Evolutionary conservation across 2,888 invertebrate genomes (phyloP), one percentile per base, ranked within the genome.

Genomic region (Habrosyne pyritoides): DNA sequence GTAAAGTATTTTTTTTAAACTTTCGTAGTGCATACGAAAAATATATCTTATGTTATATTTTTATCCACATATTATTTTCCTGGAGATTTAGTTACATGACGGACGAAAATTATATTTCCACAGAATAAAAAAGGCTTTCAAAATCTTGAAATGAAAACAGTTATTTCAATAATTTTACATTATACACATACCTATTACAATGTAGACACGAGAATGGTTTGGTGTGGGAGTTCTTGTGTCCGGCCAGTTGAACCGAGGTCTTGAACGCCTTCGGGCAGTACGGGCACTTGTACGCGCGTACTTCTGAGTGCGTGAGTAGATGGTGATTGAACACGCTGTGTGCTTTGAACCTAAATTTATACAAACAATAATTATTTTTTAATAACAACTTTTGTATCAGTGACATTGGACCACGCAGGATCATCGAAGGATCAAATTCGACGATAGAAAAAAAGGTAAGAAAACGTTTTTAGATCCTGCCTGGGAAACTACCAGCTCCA

Each of bases 261-360:
- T 96, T 97, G 85, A 97, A 97, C 0, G 96, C 94, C 74, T 97
- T 97, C 0, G 96, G 95, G 63, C 97, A 97, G 75, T 88, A 95
- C 0, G 96, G 95, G 70, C 97, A 97, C 65, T 95, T 95, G 82
- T 96, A 97, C 6, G 95, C 94, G 12, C 96, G 94, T n/a, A 95
- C 95, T 5, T 96, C 95, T 0, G 95, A 95, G 72, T 97, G 97
- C 0, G 95, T 96, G 48, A 95, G 84, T 53, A 96, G 74, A 69
- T 97, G 97, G 70, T 97, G 96, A 67, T 95, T 95, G 86, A 95
- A 97, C 0, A 96, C 96, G 56, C 96, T 95, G 67, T 96, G 95
- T 0, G 96, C 95, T 80, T 96, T 96, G 70, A 96, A 97, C 67
- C 96, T 94, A 18, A 6, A 71, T 1, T n/a, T 57, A 26, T 33